These are phyloP conservation scores for Peromyscus eremicus DNA, from an alignment of 2,797 vertebrate genomes.

Conservation along the genomic window DNA sequence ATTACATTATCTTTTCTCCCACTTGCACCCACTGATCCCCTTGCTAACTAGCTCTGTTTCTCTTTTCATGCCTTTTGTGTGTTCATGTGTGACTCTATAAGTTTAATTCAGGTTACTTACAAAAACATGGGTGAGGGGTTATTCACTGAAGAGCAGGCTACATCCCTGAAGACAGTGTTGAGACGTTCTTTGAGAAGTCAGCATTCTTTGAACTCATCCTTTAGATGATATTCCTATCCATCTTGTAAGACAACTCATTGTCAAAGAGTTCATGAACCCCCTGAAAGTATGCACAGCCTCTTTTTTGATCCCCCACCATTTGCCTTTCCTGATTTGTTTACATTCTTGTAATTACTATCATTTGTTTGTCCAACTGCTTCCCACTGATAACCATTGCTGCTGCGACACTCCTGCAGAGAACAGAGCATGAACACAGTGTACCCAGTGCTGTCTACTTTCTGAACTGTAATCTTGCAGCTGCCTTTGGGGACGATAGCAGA, in stretches of 20 bases:
- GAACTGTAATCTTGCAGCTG: constrained; percentile 85
- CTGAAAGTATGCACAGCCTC: not conserved
- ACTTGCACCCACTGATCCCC: fast-evolving
- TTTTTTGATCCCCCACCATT: not conserved
- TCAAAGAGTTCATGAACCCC: constrained; percentile 25
- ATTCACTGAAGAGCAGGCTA: not conserved
- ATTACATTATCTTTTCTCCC: not conserved
- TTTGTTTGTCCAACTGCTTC: constrained; percentile 82
- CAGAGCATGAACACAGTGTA: constrained; percentile 86
- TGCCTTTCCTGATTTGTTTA: constrained; percentile 83
- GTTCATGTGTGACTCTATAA: not conserved
- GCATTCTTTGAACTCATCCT: not conserved
- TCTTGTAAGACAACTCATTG: constrained; percentile 24
- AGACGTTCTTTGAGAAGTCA: not conserved
- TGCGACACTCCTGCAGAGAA: constrained; percentile 83
- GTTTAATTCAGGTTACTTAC: not conserved
- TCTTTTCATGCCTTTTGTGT: not conserved
- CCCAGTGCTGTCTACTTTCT: constrained; percentile 84
- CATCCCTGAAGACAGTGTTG: not conserved
- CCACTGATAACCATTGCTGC: constrained; percentile 83
- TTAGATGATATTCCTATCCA: not conserved
- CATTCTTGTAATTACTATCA: constrained; percentile 82
- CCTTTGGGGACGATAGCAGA: constrained; percentile 81
- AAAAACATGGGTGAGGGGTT: not conserved
- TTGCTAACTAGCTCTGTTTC: not conserved